Conservation (phyloP, 2,113 vertebrate genomes). For the Seriola quinqueradiata region DNA sequence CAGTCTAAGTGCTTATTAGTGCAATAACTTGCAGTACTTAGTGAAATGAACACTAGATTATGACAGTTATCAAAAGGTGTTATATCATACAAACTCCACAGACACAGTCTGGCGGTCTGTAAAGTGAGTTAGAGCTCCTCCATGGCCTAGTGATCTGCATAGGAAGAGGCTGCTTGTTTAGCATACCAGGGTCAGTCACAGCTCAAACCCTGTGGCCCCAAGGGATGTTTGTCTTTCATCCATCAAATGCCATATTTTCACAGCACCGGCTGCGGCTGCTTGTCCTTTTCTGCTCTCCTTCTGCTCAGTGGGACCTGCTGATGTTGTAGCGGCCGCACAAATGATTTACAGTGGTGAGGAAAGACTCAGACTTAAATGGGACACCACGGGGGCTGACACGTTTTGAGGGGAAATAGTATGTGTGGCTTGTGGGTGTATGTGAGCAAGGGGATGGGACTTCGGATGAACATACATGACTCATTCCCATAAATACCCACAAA, state of each 20-base stretch:
- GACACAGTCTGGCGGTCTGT: neutral
- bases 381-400: conserved; percentile 49
- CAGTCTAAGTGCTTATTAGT: neutral
- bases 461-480: conserved; percentile 62
- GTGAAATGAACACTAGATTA: neutral
- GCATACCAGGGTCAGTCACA: conserved; percentile 52
- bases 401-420: conserved; percentile 36
- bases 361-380: conserved; percentile 54
- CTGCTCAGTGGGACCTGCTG: conserved; percentile 24
- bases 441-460: conserved; percentile 14
- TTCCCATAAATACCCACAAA: conserved; percentile 64
- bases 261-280: conserved; percentile 35
- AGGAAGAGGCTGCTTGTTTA: conserved; percentile 34
- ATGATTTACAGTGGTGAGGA: conserved; percentile 66
- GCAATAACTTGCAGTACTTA: neutral
- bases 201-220: conserved; percentile 39
- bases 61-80: neutral
- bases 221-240: conserved; percentile 69
- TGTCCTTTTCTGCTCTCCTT: conserved; percentile 29
- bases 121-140: neutral
- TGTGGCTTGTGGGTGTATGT: conserved; percentile 6
- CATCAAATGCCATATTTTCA: conserved; percentile 53
- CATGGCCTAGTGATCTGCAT: conserved; percentile 6
- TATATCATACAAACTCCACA: neutral
- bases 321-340: conserved; percentile 6